These are phyloP conservation scores for Acanthosoma haemorrhoidale DNA, from an alignment of 2,888 invertebrate species.

Conservation along the genomic window DNA sequence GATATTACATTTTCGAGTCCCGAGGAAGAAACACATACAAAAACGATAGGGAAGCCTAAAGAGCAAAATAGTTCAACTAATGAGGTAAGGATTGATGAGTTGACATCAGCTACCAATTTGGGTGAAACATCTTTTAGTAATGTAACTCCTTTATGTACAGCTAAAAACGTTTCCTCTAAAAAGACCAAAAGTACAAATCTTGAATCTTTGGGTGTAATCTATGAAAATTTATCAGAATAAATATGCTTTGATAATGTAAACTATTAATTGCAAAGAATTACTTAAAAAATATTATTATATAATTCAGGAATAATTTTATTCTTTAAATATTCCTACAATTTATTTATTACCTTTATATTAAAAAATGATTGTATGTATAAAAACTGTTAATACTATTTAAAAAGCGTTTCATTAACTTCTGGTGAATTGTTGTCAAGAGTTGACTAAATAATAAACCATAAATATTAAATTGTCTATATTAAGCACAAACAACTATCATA, in stretches of 20 bases:
- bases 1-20: neutral
- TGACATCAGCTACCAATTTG: neutral
- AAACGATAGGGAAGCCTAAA: neutral
- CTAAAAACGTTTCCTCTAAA: neutral
- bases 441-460: no score
- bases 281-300: neutral
- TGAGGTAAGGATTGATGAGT: neutral
- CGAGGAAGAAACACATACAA: neutral
- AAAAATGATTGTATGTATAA: no score
- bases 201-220: neutral
- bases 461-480: no score
- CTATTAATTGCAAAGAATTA: neutral
- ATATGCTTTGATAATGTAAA: neutral
- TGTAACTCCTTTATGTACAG: neutral
- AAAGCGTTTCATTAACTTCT: no score
- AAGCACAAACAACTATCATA: no score
- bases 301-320: neutral
- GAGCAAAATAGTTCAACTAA: no score
- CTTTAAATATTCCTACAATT: neutral
- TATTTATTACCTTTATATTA: no score
- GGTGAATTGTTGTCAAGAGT: no score
- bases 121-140: neutral
- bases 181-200: neutral
- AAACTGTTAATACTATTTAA: no score
- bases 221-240: neutral